phyloP scores from a whole-genome alignment of 2,113 vertebrate species.

The Albula glossodonta region DNA sequence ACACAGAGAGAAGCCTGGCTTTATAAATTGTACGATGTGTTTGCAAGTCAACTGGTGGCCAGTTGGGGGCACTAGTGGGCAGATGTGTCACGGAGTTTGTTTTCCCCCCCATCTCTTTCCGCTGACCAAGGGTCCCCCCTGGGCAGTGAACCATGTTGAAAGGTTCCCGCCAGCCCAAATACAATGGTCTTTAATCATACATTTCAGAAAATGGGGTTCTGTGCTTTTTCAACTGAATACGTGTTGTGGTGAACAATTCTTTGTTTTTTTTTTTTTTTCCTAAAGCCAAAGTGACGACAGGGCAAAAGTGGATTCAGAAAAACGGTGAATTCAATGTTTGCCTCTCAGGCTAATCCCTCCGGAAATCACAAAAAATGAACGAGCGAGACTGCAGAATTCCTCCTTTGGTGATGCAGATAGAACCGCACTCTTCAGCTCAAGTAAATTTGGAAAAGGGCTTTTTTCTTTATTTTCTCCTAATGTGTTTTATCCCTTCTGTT shows the following conservation, averaged over 20 bases:
- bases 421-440: background rate
- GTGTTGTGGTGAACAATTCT: background rate
- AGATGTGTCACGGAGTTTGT: background rate
- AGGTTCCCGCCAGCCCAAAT: conserved; percentile 30
- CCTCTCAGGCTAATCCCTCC: background rate
- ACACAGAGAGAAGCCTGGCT: conserved; percentile 26
- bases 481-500: background rate
- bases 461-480: background rate
- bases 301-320: conserved; percentile 14
- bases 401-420: background rate
- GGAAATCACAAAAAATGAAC: conserved; percentile 12
- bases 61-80: conserved; percentile 30
- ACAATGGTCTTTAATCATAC: conserved; percentile 29
- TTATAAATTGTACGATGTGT: background rate
- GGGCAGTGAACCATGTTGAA: conserved; percentile 12
- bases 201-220: conserved; percentile 20
- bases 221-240: conserved; percentile 11
- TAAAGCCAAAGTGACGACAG: background rate
- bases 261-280: conserved; percentile 19
- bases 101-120: conserved; percentile 1
- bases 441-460: background rate
- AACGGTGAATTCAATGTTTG: background rate
- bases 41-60: conserved; percentile 24
- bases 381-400: background rate
- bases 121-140: conserved; percentile 23